A percentile compares a stretch with the other conserved stretches of the same genome.
These are phyloP conservation scores for Takifugu rubripes DNA, from an alignment of 2,797 vertebrate genomes.

Conservation along the genomic window DNA sequence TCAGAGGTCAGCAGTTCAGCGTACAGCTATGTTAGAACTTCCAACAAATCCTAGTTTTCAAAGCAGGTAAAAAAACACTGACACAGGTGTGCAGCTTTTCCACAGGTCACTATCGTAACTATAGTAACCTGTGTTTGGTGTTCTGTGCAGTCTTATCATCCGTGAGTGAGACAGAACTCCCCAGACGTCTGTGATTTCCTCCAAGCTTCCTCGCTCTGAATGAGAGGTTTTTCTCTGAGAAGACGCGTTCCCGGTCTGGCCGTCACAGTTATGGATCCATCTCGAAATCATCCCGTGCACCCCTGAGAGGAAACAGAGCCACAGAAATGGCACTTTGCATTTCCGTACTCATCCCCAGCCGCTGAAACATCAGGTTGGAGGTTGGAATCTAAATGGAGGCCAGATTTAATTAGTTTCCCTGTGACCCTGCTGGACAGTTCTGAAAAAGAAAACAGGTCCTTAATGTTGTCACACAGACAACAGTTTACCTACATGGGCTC, in stretches of 20 bases:
- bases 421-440: constrained; percentile 3
- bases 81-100: constrained; percentile 26
- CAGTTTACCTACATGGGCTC: not conserved
- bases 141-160: constrained; percentile 48
- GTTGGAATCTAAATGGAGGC: constrained; percentile 33
- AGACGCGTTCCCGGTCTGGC: too few relatives aligned
- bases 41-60: constrained; percentile 13
- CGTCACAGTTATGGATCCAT: too few relatives aligned
- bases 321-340: constrained; percentile 17
- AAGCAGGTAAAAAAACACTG: constrained; percentile 27
- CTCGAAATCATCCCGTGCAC: too few relatives aligned
- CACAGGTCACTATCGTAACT: constrained; percentile 30
- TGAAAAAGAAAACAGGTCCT: constrained; percentile 38
- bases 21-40: not conserved
- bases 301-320: too few relatives aligned
- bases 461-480: constrained; percentile 25
- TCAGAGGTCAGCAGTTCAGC: too few relatives aligned
- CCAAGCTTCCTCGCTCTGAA: too few relatives aligned
- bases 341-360: constrained; percentile 49
- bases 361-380: constrained; percentile 19
- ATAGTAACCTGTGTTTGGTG: constrained; percentile 27
- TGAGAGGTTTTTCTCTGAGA: too few relatives aligned
- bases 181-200: too few relatives aligned
- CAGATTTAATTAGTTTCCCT: constrained; percentile 19
- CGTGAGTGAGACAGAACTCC: constrained; percentile 31